phyloP scores from a whole-genome alignment of 2,113 vertebrate species.

The Gasterosteus nipponicus region DNA sequence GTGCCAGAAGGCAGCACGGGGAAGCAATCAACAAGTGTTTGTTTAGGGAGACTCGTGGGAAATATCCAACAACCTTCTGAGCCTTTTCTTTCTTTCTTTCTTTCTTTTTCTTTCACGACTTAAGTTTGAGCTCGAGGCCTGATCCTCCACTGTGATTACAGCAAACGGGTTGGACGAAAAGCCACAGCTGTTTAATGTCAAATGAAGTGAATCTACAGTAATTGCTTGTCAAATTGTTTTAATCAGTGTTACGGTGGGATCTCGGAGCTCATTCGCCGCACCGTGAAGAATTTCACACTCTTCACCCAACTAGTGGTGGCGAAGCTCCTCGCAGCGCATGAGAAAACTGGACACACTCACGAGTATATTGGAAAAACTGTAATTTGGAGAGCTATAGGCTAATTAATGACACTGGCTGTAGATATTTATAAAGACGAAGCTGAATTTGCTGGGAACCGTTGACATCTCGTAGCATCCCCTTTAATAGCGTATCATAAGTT shows the following conservation, averaged over 20 bases:
- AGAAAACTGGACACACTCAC: constrained; percentile 12
- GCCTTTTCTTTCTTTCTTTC: constrained; percentile 15
- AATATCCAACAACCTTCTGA: constrained; percentile 54
- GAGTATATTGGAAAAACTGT: constrained; percentile 10
- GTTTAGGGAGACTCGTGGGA: constrained; percentile 59
- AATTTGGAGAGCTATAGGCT: constrained; percentile 34
- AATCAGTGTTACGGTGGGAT: constrained; percentile 34
- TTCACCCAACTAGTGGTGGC: background rate
- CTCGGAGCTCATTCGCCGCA: constrained; percentile 3
- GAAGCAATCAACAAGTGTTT: constrained; percentile 73
- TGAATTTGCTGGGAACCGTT: constrained; percentile 36
- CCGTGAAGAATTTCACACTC: background rate
- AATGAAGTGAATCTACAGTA: constrained; percentile 51
- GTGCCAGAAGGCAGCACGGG: constrained; percentile 57
- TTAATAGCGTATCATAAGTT: constrained; percentile 64
- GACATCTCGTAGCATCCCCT: constrained; percentile 47
- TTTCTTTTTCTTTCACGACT: constrained; percentile 11
- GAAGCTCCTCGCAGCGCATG: constrained; percentile 14
- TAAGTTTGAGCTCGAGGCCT: constrained; percentile 34
- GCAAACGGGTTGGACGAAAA: constrained; percentile 43
- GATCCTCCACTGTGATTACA: constrained; percentile 48
- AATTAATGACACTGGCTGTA: constrained; percentile 47
- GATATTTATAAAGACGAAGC: constrained; percentile 44
- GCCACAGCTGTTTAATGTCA: constrained; percentile 21
- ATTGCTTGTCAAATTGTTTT: constrained; percentile 60